Percentiles rank a stretch among this genome's conserved stretches.
phyloP scores from a whole-genome alignment of 2,797 vertebrate species.

The Acropternis orthonyx region DNA sequence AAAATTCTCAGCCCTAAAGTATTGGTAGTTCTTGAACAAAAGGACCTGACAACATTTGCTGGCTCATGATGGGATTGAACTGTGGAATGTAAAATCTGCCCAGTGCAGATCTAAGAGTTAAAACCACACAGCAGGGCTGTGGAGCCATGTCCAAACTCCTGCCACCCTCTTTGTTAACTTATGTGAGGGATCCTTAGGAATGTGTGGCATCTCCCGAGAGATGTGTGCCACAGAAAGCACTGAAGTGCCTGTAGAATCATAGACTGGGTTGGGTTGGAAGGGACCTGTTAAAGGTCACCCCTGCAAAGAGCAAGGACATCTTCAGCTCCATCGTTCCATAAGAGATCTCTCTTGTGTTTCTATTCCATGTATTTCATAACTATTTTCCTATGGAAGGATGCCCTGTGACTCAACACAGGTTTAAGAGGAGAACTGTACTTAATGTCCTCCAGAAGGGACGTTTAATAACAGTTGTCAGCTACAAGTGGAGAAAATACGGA shows the following conservation, averaged over 20 bases:
- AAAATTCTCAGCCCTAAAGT: neutral
- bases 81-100: neutral
- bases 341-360: fast-evolving
- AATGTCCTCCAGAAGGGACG: neutral
- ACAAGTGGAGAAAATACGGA: neutral
- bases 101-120: neutral
- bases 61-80: neutral
- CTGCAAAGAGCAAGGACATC: neutral
- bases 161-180: neutral
- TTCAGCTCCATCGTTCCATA: neutral
- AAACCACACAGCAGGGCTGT: neutral
- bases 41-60: neutral
- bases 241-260: neutral
- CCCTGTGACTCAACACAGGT: neutral
- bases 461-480: neutral
- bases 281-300: neutral
- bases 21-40: neutral
- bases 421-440: neutral
- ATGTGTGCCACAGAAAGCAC: neutral
- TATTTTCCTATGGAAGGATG: neutral
- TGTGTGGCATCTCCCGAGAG: neutral
- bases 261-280: neutral
- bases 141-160: neutral
- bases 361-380: neutral
- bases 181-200: neutral